These are phyloP conservation scores for Drosophila tanythrix DNA, from an alignment of 2,888 invertebrate species.

Conservation along the genomic window DNA sequence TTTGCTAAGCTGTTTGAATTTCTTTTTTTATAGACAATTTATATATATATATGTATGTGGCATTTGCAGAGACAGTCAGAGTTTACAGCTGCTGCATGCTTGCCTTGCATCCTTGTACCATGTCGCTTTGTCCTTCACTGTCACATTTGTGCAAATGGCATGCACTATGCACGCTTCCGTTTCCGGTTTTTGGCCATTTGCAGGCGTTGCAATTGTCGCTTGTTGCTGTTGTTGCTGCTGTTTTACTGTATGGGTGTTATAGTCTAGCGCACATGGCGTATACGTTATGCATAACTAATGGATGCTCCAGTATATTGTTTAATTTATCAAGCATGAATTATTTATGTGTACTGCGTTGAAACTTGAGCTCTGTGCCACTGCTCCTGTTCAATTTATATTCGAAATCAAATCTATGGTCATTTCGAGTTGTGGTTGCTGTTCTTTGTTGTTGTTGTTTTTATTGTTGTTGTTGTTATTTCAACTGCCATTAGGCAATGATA, in stretches of 20 bases:
- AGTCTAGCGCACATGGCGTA: slow-evolving; percentile 70
- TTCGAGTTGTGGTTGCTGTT: slow-evolving; percentile 13
- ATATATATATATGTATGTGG: neutral
- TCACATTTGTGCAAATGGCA: slow-evolving; percentile 73
- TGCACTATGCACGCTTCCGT: slow-evolving; percentile 74
- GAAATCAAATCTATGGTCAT: slow-evolving; percentile 61
- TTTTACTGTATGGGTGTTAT: slow-evolving; percentile 53
- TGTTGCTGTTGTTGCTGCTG: slow-evolving; percentile 29
- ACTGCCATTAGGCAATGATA: slow-evolving; percentile 54
- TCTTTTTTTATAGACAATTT: slow-evolving; percentile 19
- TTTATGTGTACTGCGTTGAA: slow-evolving; percentile 60
- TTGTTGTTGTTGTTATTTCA: slow-evolving; percentile 18
- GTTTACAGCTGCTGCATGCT: slow-evolving; percentile 38
- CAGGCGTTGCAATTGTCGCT: slow-evolving; percentile 80
- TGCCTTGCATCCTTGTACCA: neutral
- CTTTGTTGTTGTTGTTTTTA: slow-evolving; percentile 12
- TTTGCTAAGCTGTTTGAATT: neutral
- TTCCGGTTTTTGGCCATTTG: slow-evolving; percentile 62
- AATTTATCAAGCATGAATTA: slow-evolving; percentile 81
- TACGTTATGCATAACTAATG: slow-evolving; percentile 80
- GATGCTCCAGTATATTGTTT: slow-evolving; percentile 74
- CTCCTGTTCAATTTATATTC: slow-evolving; percentile 18
- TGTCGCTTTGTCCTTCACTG: slow-evolving; percentile 13
- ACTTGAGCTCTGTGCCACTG: slow-evolving; percentile 38
- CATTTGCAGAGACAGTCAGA: slow-evolving; percentile 3